Conservation (phyloP, 1,140 invertebrate species). For the Ceratosolen solmsi region DNA sequence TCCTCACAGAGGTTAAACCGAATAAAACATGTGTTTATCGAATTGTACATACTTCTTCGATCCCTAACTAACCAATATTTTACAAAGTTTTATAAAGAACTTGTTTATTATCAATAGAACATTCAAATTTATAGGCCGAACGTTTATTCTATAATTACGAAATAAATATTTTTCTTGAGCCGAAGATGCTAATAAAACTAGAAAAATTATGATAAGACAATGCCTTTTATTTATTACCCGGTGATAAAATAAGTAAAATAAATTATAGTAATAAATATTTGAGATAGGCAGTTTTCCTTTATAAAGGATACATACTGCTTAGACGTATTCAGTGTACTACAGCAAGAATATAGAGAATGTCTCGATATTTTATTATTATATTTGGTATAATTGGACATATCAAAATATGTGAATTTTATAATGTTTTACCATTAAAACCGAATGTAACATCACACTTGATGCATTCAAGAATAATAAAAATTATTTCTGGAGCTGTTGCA, state of each 20-base stretch:
- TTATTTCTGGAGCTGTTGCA: slow-evolving; percentile 74
- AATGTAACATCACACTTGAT: not conserved
- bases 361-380: not conserved
- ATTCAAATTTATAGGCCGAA: not conserved
- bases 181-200: slow-evolving; percentile 11
- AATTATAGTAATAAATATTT: slow-evolving; percentile 21
- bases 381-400: not conserved
- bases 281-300: slow-evolving; percentile 22
- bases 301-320: slow-evolving; percentile 7
- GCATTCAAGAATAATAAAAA: slow-evolving; percentile 54
- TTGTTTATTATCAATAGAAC: too few species aligned
- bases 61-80: too few species aligned
- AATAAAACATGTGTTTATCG: too few species aligned
- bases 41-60: too few species aligned
- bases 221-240: slow-evolving; percentile 8
- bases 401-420: not conserved
- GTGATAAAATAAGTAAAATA: slow-evolving; percentile 30
- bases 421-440: not conserved
- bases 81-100: too few species aligned
- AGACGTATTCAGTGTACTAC: not conserved
- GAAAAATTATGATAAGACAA: not conserved
- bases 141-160: not conserved
- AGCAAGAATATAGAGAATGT: not conserved
- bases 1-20: too few species aligned
- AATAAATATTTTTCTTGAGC: not conserved